Evolutionary conservation across 2,797 vertebrate genomes (phyloP), one percentile per base, ranked within the genome.

Genomic region (Halcyon chelicuti): DNA sequence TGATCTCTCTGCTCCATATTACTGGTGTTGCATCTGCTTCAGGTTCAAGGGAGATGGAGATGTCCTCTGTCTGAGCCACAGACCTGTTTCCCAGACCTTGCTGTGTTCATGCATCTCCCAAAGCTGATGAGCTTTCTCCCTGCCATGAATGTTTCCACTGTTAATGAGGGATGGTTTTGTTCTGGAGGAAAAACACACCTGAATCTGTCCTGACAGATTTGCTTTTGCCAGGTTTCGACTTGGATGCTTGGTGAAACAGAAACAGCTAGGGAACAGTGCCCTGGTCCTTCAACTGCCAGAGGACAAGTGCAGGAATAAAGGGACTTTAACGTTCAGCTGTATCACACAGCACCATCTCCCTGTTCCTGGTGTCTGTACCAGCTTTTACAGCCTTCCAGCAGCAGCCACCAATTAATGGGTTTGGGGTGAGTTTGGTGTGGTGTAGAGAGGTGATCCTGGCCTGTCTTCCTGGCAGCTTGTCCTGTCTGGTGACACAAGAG

Each of bases 101-200:
- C 52, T 62, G 47, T 0, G 0, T 75, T 81, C 39, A 9, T 47
- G 46, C 21, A 5, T 81, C 55, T 94, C 85, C 26, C 71, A 6
- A 79, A 49, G 62, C 51, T 47, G 37, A 46, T 78, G 23, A 29
- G 12, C 60, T 87, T 85, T 51, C 15, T 86, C 61, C 31, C 8
- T 65, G 20, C 62, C 1, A 0, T 49, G 14, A 60, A 29, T 1
- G 1, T 57, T 82, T 76, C 52, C 1, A 1, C n/a, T 74, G 28
- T 47, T 67, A 55, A 49, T 12, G n/a, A 77, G 44, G 62, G 23
- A 22, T 2, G 5, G 19, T 78, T 83, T 67, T 7, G 5, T 74
- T 63, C 51, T 46, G 55, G 40, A 67, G 54, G 49, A 44, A 76
- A 23, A 79, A 21, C 13, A 40, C 14, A 28, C 25, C 26, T 8